Evolutionary conservation across 2,113 vertebrate species (phyloP).

Genomic region (Galeopterus variegatus): DNA sequence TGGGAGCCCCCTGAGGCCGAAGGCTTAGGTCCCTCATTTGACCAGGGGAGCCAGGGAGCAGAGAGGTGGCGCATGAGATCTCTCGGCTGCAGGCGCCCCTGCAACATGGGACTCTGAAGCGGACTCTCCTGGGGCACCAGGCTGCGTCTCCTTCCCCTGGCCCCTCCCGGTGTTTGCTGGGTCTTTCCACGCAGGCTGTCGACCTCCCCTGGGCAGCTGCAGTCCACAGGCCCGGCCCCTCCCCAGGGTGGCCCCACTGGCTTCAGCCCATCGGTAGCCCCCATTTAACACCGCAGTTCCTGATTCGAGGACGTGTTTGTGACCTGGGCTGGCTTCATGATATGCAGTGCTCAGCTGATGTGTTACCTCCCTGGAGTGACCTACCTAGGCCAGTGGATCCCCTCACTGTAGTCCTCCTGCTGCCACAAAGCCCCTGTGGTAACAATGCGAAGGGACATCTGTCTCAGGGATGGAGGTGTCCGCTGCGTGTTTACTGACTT

Average conservation of each 20-base stretch:
- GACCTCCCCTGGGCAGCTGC: rapidly evolving
- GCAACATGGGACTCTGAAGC: too few species aligned
- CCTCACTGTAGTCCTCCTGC: not conserved
- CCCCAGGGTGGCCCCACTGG: rapidly evolving
- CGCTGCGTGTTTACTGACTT: too few species aligned
- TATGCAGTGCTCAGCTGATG: rapidly evolving
- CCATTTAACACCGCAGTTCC: rapidly evolving
- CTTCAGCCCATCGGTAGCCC: rapidly evolving
- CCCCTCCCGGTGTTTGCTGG: rapidly evolving
- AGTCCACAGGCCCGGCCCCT: rapidly evolving
- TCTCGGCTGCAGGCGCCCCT: not conserved
- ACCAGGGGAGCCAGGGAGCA: rapidly evolving
- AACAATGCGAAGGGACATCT: too few species aligned
- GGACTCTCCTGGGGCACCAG: rapidly evolving
- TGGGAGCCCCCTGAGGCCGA: not conserved
- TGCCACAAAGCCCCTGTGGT: rapidly evolving
- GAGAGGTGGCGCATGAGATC: rapidly evolving
- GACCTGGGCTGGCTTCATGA: rapidly evolving
- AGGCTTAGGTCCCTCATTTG: rapidly evolving
- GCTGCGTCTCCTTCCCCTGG: rapidly evolving
- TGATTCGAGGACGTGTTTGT: rapidly evolving
- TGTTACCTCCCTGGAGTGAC: too few species aligned
- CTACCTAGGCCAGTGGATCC: too few species aligned
- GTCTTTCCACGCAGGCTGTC: too few species aligned
- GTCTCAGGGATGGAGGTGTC: too few species aligned